phyloP scores from a whole-genome alignment of 2,113 vertebrate species.

The Rhynchomys soricoides region DNA sequence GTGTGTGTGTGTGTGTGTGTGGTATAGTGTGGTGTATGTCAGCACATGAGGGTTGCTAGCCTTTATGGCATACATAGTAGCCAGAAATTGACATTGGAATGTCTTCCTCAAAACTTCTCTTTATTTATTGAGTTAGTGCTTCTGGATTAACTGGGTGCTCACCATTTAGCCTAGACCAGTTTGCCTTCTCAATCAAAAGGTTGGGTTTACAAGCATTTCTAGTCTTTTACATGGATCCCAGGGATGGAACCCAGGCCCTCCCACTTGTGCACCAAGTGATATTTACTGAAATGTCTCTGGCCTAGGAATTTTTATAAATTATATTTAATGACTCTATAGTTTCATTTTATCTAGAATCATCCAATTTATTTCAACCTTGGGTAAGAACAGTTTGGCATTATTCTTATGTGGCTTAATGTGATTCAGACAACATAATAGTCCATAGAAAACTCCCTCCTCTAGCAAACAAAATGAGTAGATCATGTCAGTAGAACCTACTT shows the following conservation, averaged over 20 bases:
- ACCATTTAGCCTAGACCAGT: not conserved
- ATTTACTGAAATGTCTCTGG: not conserved
- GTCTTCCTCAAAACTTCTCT: not conserved
- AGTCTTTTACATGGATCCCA: not conserved
- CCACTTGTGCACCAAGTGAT: not conserved
- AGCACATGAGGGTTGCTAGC: not conserved
- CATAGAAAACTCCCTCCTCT: not conserved
- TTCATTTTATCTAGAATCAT: not conserved
- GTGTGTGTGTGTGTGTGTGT: not conserved
- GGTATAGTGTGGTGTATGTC: not conserved
- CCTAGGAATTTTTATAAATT: not conserved
- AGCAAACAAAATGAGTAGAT: not conserved
- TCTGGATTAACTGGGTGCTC: not conserved
- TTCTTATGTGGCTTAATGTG: not conserved
- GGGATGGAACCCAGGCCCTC: not conserved
- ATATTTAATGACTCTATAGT: not conserved
- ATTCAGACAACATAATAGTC: not conserved
- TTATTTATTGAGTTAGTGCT: not conserved
- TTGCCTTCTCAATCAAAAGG: too few relatives aligned
- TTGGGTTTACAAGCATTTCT: not conserved
- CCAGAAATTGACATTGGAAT: not conserved
- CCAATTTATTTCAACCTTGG: not conserved
- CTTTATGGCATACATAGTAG: not conserved
- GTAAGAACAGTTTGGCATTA: not conserved
- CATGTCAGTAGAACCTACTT: not conserved